Evolutionary conservation across 2,113 vertebrate species (phyloP).

Genomic region (Pteronura brasiliensis): DNA sequence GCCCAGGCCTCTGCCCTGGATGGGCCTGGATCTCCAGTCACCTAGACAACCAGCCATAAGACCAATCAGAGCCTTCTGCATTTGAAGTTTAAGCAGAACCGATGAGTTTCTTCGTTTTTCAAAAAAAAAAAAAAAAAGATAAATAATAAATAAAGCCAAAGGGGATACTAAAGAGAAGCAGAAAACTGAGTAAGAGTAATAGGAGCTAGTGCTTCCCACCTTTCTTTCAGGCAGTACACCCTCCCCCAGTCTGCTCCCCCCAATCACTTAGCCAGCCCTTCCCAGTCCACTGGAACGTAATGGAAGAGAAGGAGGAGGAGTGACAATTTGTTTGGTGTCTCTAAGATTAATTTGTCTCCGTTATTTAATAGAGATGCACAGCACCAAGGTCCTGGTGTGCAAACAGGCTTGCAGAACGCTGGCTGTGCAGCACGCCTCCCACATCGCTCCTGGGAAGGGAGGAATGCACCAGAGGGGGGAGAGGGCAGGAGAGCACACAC

Average conservation of each 20-base stretch:
- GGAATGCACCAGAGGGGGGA: slow-evolving; percentile 44
- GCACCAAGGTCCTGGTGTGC: slow-evolving; percentile 87
- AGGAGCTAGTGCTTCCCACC: slow-evolving; percentile 63
- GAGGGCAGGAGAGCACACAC: slow-evolving; percentile 51
- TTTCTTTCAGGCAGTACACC: slow-evolving; percentile 66
- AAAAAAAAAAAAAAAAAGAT: neutral
- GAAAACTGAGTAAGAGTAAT: slow-evolving; percentile 75
- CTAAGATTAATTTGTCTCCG: slow-evolving; percentile 90
- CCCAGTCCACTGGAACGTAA: slow-evolving; percentile 82
- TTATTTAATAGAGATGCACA: slow-evolving; percentile 91
- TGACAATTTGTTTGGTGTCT: slow-evolving; percentile 91
- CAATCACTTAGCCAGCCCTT: slow-evolving; percentile 75
- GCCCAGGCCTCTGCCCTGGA: neutral
- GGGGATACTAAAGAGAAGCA: slow-evolving; percentile 20
- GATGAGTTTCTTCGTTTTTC: slow-evolving; percentile 73
- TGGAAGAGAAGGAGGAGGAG: slow-evolving; percentile 81
- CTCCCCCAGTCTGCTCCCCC: slow-evolving; percentile 50
- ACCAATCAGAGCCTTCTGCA: slow-evolving; percentile 73
- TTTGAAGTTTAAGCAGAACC: slow-evolving; percentile 80
- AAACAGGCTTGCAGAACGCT: slow-evolving; percentile 86
- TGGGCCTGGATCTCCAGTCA: slow-evolving; percentile 70
- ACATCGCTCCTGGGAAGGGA: slow-evolving; percentile 81
- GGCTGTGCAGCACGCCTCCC: slow-evolving; percentile 82
- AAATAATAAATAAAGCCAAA: slow-evolving; percentile 58
- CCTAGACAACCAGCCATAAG: slow-evolving; percentile 76